These are phyloP conservation scores for Lasaia peninsularis DNA, from an alignment of 1,140 invertebrate species.

Conservation along the genomic window DNA sequence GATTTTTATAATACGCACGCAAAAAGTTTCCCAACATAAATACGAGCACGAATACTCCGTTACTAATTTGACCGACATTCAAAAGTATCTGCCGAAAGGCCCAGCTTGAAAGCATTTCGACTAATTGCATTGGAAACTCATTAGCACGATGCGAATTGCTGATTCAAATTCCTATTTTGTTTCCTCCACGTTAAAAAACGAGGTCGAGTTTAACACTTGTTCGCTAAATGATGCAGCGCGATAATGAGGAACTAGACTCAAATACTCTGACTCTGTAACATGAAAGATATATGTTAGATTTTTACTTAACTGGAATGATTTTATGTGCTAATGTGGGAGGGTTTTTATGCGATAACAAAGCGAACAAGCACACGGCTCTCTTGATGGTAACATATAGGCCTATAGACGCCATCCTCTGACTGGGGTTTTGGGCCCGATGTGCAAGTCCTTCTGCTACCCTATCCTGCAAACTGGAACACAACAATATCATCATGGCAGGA, in stretches of 20 bases:
- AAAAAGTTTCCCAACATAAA: constrained; percentile 1
- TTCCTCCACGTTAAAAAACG: constrained; percentile 41
- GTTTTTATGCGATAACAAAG: too few species aligned
- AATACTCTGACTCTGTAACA: neutral
- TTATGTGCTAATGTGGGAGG: too few species aligned
- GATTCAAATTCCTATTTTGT: constrained; percentile 55
- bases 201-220: constrained; percentile 30
- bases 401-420: too few species aligned
- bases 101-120: constrained; percentile 35
- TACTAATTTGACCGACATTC: constrained; percentile 23
- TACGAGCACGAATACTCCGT: neutral
- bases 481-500: too few species aligned
- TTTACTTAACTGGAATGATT: too few species aligned
- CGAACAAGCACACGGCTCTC: too few species aligned
- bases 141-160: constrained; percentile 51
- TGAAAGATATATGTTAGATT: neutral
- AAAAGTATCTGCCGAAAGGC: constrained; percentile 32
- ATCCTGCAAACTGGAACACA: too few species aligned
- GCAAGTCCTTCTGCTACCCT: too few species aligned
- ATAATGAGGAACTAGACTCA: constrained; percentile 23
- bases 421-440: too few species aligned
- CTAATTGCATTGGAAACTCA: constrained; percentile 59
- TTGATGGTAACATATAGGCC: too few species aligned
- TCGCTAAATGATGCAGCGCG: constrained; percentile 39
- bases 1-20: neutral